A percentile compares a stretch with the other conserved stretches of the same genome.
Conservation (phyloP, 2,888 invertebrate genomes). For the Itoplectis maculator region DNA sequence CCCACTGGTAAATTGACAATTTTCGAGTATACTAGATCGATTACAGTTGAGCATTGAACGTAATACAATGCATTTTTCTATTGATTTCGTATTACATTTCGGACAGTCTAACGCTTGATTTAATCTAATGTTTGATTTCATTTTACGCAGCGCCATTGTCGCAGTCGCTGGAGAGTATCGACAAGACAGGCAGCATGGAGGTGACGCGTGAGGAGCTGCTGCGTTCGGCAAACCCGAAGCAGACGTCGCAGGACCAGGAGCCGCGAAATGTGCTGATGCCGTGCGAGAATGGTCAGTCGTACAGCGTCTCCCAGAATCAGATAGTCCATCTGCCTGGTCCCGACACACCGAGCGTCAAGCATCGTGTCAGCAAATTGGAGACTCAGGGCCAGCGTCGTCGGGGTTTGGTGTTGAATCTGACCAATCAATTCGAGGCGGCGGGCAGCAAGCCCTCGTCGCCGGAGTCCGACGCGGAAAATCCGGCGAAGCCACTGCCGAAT, state of each 20-base stretch:
- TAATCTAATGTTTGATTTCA: background rate
- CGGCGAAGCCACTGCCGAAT: constrained; percentile 64
- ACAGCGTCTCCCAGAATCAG: constrained; percentile 96
- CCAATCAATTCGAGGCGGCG: constrained; percentile 86
- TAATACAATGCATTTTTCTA: background rate
- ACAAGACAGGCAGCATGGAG: constrained; percentile 79
- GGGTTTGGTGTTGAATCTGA: constrained; percentile 86
- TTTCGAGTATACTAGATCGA: background rate
- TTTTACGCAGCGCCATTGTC: constrained; percentile 86
- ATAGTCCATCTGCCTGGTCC: constrained; percentile 92
- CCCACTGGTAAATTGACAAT: constrained; percentile 80
- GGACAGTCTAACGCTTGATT: too few species aligned
- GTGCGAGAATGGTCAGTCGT: constrained; percentile 93
- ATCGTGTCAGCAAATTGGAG: constrained; percentile 91
- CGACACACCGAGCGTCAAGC: constrained; percentile 85
- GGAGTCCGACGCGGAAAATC: constrained; percentile 74
- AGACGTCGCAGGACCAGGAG: constrained; percentile 85
- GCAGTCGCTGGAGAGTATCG: constrained; percentile 89
- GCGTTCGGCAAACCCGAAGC: constrained; percentile 82
- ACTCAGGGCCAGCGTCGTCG: constrained; percentile 85
- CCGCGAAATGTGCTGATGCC: constrained; percentile 93
- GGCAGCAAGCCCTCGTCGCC: constrained; percentile 83
- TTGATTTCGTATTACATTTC: too few species aligned
- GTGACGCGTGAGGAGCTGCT: constrained; percentile 82
- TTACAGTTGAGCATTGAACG: background rate